Conservation (phyloP, 2,888 invertebrate species). For the Acleris holmiana region DNA sequence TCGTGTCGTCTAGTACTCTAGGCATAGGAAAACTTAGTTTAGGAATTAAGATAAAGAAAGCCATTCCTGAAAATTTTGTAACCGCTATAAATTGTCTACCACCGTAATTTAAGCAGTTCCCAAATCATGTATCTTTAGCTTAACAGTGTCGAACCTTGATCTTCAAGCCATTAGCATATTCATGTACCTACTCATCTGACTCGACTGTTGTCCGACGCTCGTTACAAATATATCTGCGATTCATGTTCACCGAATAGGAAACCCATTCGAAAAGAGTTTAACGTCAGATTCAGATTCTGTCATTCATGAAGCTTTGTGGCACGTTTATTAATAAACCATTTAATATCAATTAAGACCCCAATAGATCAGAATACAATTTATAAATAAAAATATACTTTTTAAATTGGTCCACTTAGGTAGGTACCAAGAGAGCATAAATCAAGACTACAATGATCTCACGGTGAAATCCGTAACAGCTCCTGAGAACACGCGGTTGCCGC, state of each 20-base stretch:
- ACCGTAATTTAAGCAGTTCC: background rate
- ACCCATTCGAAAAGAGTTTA: background rate
- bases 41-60: too few species aligned
- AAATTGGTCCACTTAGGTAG: slow-evolving; percentile 8
- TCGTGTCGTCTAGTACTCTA: too few species aligned
- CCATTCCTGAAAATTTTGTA: too few species aligned
- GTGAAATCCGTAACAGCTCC: slow-evolving; percentile 42
- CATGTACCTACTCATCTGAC: slow-evolving; percentile 29
- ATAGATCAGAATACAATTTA: background rate
- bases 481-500: slow-evolving; percentile 35
- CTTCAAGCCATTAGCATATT: slow-evolving; percentile 29
- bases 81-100: too few species aligned
- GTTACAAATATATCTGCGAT: slow-evolving; percentile 29
- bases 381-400: background rate
- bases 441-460: slow-evolving; percentile 36
- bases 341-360: background rate
- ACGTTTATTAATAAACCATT: background rate
- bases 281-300: background rate
- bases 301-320: background rate
- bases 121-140: slow-evolving; percentile 2
- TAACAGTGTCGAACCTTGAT: slow-evolving; percentile 12
- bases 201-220: slow-evolving; percentile 17
- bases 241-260: slow-evolving; percentile 19
- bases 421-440: slow-evolving; percentile 15
- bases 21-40: too few species aligned